Evolutionary conservation across 1,140 invertebrate genomes (phyloP).

Genomic region (Aethina tumida): DNA sequence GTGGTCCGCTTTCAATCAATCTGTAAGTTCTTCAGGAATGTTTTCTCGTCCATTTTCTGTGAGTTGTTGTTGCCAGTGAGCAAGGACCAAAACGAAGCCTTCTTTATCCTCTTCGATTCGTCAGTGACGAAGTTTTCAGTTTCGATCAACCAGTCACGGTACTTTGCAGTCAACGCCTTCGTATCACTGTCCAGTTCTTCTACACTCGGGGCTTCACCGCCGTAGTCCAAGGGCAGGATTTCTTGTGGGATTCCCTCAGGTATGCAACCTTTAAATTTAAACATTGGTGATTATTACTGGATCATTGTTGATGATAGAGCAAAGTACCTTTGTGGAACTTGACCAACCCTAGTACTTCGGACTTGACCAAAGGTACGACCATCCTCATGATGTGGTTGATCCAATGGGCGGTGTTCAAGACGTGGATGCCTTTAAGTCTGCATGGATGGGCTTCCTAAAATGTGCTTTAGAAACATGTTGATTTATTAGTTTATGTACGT

Average conservation of each 20-base stretch:
- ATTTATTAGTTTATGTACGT: constrained; percentile 6
- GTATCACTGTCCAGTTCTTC: constrained; percentile 26
- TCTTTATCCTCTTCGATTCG: constrained; percentile 30
- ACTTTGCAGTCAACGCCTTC: constrained; percentile 23
- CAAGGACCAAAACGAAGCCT: constrained; percentile 28
- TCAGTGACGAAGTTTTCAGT: constrained; percentile 25
- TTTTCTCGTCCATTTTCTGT: constrained; percentile 23
- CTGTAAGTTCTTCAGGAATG: constrained; percentile 26
- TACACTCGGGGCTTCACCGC: constrained; percentile 28
- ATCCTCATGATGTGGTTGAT: constrained; percentile 52
- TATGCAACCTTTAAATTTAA: constrained; percentile 16
- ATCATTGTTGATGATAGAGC: not conserved
- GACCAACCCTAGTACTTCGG: constrained; percentile 43
- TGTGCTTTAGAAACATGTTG: constrained; percentile 5
- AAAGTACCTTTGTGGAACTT: constrained; percentile 38
- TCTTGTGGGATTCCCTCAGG: constrained; percentile 29
- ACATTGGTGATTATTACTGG: not conserved
- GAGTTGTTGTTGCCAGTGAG: constrained; percentile 20
- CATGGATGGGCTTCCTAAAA: constrained; percentile 49
- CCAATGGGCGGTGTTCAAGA: constrained; percentile 48
- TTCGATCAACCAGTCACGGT: constrained; percentile 31
- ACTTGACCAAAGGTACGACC: constrained; percentile 46
- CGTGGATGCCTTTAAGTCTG: constrained; percentile 47
- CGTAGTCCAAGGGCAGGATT: constrained; percentile 30
- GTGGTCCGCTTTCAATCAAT: constrained; percentile 16